phyloP scores from a whole-genome alignment of 1,140 invertebrate species.

The Mya arenaria region DNA sequence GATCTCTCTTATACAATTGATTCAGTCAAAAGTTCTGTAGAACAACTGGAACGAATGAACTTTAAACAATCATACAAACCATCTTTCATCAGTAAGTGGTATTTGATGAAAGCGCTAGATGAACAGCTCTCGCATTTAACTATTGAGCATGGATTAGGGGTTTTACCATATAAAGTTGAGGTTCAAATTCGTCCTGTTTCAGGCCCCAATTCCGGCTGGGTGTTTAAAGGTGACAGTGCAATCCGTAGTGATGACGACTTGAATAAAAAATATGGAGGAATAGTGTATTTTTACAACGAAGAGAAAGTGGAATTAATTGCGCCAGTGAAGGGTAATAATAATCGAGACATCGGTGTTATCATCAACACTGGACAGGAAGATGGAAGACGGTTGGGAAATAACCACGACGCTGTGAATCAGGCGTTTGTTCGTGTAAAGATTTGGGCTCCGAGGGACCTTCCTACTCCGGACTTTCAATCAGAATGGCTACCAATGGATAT shows the following conservation, averaged over 20 bases:
- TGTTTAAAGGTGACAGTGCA: conserved; percentile 6
- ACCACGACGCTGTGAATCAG: conserved; percentile 6
- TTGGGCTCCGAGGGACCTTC: conserved; percentile 8
- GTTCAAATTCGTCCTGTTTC: conserved; percentile 37
- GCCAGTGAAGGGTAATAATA: conserved; percentile 20
- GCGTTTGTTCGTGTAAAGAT: conserved; percentile 21
- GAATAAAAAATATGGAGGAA: conserved; percentile 6
- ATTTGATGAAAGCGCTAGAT: conserved; percentile 21
- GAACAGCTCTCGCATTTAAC: not conserved
- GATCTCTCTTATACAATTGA: not conserved
- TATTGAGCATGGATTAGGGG: not conserved
- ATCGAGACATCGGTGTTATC: not conserved
- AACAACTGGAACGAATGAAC: not conserved
- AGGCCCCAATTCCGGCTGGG: conserved; percentile 25
- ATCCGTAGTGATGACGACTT: conserved; percentile 29
- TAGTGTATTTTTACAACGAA: conserved; percentile 35
- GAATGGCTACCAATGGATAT: conserved; percentile 35
- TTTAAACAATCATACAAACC: not conserved
- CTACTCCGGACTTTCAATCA: conserved; percentile 14
- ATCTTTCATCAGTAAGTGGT: conserved; percentile 35
- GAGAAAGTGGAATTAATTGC: conserved; percentile 8
- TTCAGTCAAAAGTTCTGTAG: not conserved
- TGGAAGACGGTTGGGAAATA: conserved; percentile 4
- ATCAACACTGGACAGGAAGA: conserved; percentile 4
- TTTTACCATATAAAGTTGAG: conserved; percentile 36